Evolutionary conservation across 2,797 vertebrate genomes (phyloP).

Genomic region (Scolopax bukidnonensis): DNA sequence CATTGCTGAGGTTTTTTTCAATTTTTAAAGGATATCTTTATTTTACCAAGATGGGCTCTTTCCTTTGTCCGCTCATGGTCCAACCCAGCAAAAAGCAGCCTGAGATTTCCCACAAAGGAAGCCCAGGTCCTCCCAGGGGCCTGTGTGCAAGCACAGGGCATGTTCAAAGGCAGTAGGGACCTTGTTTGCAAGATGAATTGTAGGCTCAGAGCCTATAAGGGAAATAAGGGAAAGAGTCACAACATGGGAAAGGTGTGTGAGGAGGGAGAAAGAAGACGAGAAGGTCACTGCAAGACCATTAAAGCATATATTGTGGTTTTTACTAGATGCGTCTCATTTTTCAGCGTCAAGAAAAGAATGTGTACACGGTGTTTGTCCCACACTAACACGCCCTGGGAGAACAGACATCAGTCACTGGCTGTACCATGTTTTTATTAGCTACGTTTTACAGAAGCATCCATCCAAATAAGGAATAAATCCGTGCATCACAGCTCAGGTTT

Average conservation of each 20-base stretch:
- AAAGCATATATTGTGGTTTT: not conserved
- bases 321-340: not conserved
- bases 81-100: not conserved
- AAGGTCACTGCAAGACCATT: not conserved
- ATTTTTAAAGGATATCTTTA: not conserved
- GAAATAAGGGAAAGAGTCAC: not conserved
- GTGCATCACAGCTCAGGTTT: constrained; percentile 39
- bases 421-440: constrained; percentile 30
- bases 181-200: not conserved
- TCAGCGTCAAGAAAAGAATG: constrained; percentile 15
- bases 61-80: not conserved
- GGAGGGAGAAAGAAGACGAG: not conserved
- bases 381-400: not conserved
- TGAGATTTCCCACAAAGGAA: not conserved
- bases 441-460: constrained; percentile 7
- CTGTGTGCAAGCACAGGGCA: not conserved
- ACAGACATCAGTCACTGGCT: not conserved
- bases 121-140: not conserved
- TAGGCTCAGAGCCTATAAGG: not conserved
- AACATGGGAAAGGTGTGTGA: not conserved
- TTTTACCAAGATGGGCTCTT: not conserved
- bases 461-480: constrained; percentile 17
- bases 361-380: not conserved
- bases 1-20: not conserved
- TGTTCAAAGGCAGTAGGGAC: not conserved